phyloP scores from a whole-genome alignment of 1,140 invertebrate genomes.

The Bombus sibiricus region DNA sequence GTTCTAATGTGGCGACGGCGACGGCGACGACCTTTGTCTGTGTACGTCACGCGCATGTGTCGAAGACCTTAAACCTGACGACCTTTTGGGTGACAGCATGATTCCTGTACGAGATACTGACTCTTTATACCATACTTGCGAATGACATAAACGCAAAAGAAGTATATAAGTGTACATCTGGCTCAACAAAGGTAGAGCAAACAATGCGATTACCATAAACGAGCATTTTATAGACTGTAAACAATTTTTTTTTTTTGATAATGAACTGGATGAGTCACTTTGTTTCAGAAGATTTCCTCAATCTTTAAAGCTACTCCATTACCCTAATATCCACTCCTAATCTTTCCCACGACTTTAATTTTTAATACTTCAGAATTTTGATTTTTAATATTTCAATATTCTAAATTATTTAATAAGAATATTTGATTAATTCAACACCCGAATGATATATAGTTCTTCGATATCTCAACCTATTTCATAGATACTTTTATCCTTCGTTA shows the following conservation, averaged over 20 bases:
- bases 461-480: too few relatives aligned
- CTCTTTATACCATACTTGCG: conserved; percentile 7
- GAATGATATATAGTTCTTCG: too few relatives aligned
- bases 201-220: background rate
- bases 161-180: background rate
- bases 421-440: background rate
- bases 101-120: conserved; percentile 54
- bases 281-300: background rate
- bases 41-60: conserved; percentile 48
- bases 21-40: conserved; percentile 7
- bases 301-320: background rate
- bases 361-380: too few relatives aligned
- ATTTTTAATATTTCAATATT: background rate
- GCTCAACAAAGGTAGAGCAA: background rate
- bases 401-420: background rate
- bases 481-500: too few relatives aligned
- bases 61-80: conserved; percentile 71
- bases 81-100: conserved; percentile 66
- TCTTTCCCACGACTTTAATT: too few relatives aligned
- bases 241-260: background rate
- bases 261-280: background rate
- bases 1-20: too few relatives aligned
- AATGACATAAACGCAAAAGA: conserved; percentile 43
- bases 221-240: background rate
- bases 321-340: too few relatives aligned